Conservation (phyloP, 2,797 vertebrate genomes). For the Okamejei kenojei region DNA sequence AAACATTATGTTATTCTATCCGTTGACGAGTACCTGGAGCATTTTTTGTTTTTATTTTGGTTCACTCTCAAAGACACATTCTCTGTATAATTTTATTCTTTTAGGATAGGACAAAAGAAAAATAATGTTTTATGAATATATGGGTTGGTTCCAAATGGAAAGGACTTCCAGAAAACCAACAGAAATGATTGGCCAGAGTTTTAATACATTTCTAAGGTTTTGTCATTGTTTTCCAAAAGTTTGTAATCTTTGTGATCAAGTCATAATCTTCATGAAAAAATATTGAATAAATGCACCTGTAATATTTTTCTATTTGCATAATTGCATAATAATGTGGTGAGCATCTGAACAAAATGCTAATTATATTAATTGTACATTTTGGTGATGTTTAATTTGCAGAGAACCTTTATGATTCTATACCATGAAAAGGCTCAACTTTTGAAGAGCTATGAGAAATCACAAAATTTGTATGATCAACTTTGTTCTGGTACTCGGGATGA, state of each 20-base stretch:
- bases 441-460: conserved; percentile 20
- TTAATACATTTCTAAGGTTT: neutral
- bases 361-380: neutral
- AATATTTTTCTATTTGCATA: too few species aligned
- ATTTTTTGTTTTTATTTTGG: too few species aligned
- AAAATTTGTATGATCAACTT: neutral
- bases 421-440: neutral
- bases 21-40: too few species aligned
- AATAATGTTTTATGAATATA: too few species aligned
- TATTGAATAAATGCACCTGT: neutral
- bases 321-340: too few species aligned
- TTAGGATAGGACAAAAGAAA: too few species aligned
- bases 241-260: too few species aligned
- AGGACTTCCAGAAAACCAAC: neutral
- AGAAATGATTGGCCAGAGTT: neutral
- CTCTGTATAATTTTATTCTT: too few species aligned
- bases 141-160: neutral
- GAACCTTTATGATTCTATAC: conserved; percentile 15
- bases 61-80: too few species aligned
- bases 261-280: neutral
- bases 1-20: too few species aligned
- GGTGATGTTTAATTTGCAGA: neutral
- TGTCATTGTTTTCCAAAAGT: neutral
- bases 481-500: neutral
- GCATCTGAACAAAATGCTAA: neutral